Evolutionary conservation across 2,888 invertebrate species (phyloP).

Genomic region (Mesodorylaimus sp.): DNA sequence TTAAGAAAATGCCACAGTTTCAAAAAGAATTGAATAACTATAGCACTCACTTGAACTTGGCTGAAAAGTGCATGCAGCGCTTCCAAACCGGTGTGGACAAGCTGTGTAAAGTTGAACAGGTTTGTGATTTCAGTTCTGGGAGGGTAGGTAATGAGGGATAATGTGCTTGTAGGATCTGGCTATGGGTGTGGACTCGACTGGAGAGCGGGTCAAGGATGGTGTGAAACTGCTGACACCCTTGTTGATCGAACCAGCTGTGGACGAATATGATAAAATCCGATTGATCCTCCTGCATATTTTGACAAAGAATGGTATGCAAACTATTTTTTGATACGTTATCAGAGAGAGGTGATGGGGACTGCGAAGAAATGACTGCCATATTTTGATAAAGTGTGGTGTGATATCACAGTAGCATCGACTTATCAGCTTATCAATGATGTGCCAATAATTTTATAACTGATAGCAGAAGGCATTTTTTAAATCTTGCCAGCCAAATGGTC

Average conservation of each 20-base stretch:
- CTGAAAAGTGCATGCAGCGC: constrained; percentile 97
- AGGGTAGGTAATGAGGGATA: background rate
- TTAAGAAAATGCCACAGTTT: constrained; percentile 99
- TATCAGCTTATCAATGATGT: no score
- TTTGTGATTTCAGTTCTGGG: constrained; percentile 27
- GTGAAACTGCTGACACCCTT: constrained; percentile 98
- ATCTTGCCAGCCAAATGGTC: no score
- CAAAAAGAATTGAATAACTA: constrained; percentile 98
- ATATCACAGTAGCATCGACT: no score
- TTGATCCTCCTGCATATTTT: constrained; percentile 93
- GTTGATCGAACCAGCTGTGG: constrained; percentile 69
- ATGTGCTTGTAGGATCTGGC: constrained; percentile 58
- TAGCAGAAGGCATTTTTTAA: no score
- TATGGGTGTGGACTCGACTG: constrained; percentile 96
- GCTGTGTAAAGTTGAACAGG: constrained; percentile 84
- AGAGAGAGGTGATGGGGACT: no score
- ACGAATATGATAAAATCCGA: constrained; percentile 64
- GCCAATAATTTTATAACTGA: no score
- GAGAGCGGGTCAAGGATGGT: constrained; percentile 95
- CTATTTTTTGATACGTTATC: constrained; percentile 10
- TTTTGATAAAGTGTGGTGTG: no score
- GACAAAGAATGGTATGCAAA: constrained; percentile 65
- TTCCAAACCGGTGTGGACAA: constrained; percentile 84
- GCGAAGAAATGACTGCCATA: no score
- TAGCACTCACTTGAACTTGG: constrained; percentile 88